Percentiles rank a stretch among this genome's conserved stretches.
Conservation (phyloP, 2,888 invertebrate species). For the Malthinus flaveolus region DNA sequence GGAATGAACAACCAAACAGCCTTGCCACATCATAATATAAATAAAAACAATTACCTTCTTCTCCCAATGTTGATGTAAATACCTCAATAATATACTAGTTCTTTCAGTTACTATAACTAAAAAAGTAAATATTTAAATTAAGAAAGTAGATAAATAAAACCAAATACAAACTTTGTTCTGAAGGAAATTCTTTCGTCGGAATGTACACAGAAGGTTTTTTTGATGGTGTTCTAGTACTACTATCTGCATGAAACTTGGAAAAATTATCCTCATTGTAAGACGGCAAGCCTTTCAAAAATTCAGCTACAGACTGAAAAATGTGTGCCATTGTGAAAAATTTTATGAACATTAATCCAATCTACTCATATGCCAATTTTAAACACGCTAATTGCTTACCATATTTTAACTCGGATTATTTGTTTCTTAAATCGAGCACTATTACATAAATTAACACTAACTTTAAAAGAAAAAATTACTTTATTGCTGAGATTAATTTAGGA, state of each 20-base stretch:
- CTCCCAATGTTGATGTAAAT: slow-evolving; percentile 94
- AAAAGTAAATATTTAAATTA: slow-evolving; percentile 49
- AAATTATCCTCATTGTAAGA: slow-evolving; percentile 91
- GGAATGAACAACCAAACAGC: no score
- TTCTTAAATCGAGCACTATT: background rate
- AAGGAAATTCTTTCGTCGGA: slow-evolving; percentile 89
- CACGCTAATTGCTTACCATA: no score
- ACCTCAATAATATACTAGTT: slow-evolving; percentile 89
- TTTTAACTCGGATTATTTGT: background rate
- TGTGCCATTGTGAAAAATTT: no score
- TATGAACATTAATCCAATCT: background rate
- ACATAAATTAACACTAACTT: no score
- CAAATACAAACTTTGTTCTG: slow-evolving; percentile 79
- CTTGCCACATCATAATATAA: no score
- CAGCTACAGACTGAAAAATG: slow-evolving; percentile 75
- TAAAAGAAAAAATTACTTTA: no score
- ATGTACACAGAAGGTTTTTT: slow-evolving; percentile 90
- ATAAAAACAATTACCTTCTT: slow-evolving; percentile 67
- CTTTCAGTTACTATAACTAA: slow-evolving; percentile 94
- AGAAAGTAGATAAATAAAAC: background rate
- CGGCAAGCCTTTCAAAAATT: slow-evolving; percentile 90
- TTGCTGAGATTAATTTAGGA: no score
- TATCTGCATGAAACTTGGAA: slow-evolving; percentile 86
- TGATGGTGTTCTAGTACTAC: slow-evolving; percentile 77
- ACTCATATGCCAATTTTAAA: no score